A percentile compares a stretch with the other conserved stretches of the same genome.
These are phyloP conservation scores for Caranx melampygus DNA, from an alignment of 2,113 vertebrate species.

Conservation along the genomic window DNA sequence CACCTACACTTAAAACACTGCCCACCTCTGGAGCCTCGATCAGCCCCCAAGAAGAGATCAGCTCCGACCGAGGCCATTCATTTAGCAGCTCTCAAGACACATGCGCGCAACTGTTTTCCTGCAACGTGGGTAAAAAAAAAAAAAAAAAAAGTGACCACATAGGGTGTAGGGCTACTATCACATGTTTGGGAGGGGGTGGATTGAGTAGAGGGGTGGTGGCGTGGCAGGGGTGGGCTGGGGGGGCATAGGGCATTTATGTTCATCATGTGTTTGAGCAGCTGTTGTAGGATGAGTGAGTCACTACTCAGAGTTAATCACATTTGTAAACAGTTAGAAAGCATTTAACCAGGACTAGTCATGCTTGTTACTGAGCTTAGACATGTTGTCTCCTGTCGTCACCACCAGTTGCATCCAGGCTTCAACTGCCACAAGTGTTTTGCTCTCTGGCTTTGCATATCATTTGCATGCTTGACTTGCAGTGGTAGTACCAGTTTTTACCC, in stretches of 20 bases:
- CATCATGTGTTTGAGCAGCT: conserved; percentile 47
- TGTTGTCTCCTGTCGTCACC: conserved; percentile 45
- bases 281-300: conserved; percentile 57
- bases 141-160: conserved; percentile 42
- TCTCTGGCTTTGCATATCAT: conserved; percentile 76
- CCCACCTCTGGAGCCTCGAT: conserved; percentile 57
- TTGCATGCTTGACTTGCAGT: conserved; percentile 73
- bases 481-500: conserved; percentile 56
- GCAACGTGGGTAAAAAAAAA: not conserved
- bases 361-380: conserved; percentile 40
- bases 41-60: conserved; percentile 50
- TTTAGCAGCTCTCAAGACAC: conserved; percentile 37
- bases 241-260: conserved; percentile 10
- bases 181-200: conserved; percentile 2
- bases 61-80: conserved; percentile 57
- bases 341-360: conserved; percentile 37
- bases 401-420: conserved; percentile 40
- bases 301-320: conserved; percentile 30
- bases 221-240: not conserved
- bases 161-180: conserved; percentile 20
- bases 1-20: conserved; percentile 44
- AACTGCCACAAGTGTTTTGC: conserved; percentile 65
- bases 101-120: conserved; percentile 17
- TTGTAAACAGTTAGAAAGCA: conserved; percentile 59
- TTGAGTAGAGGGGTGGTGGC: not conserved